These are phyloP conservation scores for Cladorhizidae sp. DNA, from an alignment of 37 sponge, comb jelly and placozoan genomes.

Conservation along the genomic window DNA sequence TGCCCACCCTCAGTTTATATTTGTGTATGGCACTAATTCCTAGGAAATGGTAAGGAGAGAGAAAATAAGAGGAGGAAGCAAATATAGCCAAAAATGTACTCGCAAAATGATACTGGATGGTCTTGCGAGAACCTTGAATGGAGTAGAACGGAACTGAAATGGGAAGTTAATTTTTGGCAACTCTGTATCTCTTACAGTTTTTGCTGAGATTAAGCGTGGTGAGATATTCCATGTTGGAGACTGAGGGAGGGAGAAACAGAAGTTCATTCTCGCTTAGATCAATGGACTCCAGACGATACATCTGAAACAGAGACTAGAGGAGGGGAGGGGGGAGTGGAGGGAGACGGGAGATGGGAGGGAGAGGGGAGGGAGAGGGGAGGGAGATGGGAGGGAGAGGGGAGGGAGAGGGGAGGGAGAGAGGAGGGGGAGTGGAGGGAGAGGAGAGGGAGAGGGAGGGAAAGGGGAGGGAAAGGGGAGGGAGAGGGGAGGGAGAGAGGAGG, in stretches of 20 bases:
- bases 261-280: constrained; percentile 79
- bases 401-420: constrained; percentile 12
- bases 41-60: no score
- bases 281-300: constrained; percentile 48
- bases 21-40: no score
- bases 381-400: not conserved
- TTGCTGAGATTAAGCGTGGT: constrained; percentile 60
- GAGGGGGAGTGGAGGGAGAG: not conserved
- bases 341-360: not conserved
- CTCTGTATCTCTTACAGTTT: constrained; percentile 39
- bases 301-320: constrained; percentile 45
- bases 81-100: no score
- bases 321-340: not conserved
- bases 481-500: no score
- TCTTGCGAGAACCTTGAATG: no score
- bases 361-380: constrained; percentile 1
- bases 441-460: not conserved
- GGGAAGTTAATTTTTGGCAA: no score
- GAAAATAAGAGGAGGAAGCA: no score
- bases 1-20: no score
- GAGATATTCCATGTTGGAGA: constrained; percentile 32
- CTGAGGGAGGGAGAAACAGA: constrained; percentile 63
- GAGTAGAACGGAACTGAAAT: no score
- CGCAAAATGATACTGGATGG: no score
- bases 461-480: not conserved